Conservation (phyloP, 2,113 vertebrate genomes). For the Rhipidura dahli region DNA sequence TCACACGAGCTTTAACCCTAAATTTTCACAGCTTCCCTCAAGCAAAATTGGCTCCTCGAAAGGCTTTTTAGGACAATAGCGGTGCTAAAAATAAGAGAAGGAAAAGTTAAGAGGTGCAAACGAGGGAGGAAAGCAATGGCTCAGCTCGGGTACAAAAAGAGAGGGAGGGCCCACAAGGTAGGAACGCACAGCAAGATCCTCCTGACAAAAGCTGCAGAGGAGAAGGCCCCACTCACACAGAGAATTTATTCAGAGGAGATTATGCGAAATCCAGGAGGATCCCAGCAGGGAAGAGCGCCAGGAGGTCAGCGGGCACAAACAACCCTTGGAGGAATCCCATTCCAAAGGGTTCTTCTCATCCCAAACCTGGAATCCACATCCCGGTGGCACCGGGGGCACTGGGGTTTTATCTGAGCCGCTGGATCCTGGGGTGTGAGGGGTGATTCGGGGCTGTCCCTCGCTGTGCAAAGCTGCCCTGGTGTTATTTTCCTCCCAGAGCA, state of each 20-base stretch:
- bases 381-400: background rate
- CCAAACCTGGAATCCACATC: background rate
- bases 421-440: background rate
- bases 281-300: background rate
- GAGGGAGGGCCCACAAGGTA: background rate
- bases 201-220: background rate
- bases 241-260: background rate
- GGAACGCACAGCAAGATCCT: background rate
- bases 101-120: background rate
- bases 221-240: background rate
- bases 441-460: background rate
- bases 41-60: background rate
- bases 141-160: background rate
- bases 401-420: background rate
- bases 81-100: background rate
- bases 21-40: background rate
- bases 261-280: background rate
- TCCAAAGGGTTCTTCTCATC: background rate
- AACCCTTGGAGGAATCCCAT: background rate
- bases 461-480: background rate
- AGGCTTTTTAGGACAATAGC: background rate
- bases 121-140: background rate
- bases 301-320: background rate
- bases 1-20: background rate
- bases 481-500: background rate